Percentiles rank a stretch among this genome's conserved stretches.
Conservation (phyloP, 2,888 invertebrate species). For the Epistrophe eligans region DNA sequence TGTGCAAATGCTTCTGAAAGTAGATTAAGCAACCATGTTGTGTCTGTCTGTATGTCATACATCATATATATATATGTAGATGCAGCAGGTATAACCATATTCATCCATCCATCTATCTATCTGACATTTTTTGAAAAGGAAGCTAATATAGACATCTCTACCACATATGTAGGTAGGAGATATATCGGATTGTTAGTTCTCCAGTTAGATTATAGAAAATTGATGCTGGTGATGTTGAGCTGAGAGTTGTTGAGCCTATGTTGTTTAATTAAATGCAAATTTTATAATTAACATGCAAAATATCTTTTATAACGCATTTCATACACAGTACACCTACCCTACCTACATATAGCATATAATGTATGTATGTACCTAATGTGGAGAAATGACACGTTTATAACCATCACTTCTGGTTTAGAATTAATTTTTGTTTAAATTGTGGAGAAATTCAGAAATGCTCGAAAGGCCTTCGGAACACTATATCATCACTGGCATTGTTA, state of each 20-base stretch:
- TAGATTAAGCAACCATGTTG: slow-evolving; percentile 33
- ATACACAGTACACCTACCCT: neutral
- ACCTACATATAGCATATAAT: no score
- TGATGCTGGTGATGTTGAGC: slow-evolving; percentile 8
- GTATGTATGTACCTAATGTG: neutral
- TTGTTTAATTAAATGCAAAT: slow-evolving; percentile 72
- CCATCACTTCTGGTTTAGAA: slow-evolving; percentile 9
- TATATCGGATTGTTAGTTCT: slow-evolving; percentile 14
- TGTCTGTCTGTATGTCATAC: neutral
- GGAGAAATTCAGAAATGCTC: slow-evolving; percentile 9
- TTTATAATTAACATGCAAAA: slow-evolving; percentile 70
- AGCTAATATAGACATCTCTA: slow-evolving; percentile 7
- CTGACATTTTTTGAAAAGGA: slow-evolving; percentile 16
- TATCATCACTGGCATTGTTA: neutral
- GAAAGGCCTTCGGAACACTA: neutral
- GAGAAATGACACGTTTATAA: slow-evolving; percentile 23
- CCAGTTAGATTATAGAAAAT: slow-evolving; percentile 39
- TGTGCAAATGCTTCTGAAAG: slow-evolving; percentile 62
- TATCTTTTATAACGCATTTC: slow-evolving; percentile 45
- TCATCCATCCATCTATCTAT: slow-evolving; percentile 12
- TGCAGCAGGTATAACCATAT: neutral
- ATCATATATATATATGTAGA: neutral
- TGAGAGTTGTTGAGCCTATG: slow-evolving; percentile 40
- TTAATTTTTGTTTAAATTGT: neutral
- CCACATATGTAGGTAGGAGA: neutral